These are phyloP conservation scores for Synanthedon formicaeformis DNA, from an alignment of 2,888 invertebrate genomes.

Conservation along the genomic window DNA sequence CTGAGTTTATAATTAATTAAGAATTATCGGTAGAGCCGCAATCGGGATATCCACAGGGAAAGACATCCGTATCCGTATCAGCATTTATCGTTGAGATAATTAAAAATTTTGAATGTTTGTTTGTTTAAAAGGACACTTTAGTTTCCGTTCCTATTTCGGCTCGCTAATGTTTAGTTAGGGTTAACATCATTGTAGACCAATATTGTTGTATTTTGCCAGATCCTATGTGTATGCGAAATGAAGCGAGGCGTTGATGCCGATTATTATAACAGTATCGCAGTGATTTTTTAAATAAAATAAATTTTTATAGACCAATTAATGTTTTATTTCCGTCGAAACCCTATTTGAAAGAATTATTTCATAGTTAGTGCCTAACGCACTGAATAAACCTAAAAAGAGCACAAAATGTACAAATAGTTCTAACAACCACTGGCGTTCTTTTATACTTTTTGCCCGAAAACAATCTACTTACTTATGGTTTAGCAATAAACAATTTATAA, in stretches of 20 bases:
- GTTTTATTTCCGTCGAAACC: constrained; percentile 20
- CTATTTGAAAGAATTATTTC: neutral
- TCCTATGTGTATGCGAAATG: constrained; percentile 35
- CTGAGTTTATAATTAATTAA: constrained; percentile 32
- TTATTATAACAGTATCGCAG: constrained; percentile 49
- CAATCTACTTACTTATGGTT: no score
- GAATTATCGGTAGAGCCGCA: constrained; percentile 25
- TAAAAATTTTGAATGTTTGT: neutral
- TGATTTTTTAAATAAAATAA: constrained; percentile 62
- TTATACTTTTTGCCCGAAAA: no score
- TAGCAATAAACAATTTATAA: no score
- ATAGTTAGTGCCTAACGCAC: no score
- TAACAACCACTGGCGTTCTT: no score
- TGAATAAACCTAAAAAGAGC: no score
- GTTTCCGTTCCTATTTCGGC: constrained; percentile 48
- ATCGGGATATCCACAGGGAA: constrained; percentile 1
- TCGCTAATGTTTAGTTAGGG: constrained; percentile 49
- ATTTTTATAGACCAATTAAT: constrained; percentile 57
- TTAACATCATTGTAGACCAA: constrained; percentile 30
- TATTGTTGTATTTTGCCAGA: constrained; percentile 41
- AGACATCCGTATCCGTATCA: neutral
- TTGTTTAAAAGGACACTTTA: neutral
- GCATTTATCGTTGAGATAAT: neutral
- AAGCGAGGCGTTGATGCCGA: constrained; percentile 22
- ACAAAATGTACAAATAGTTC: no score